Evolutionary conservation across 1,140 invertebrate species (phyloP), one percentile per base, ranked within the genome.

Genomic region (Neodiprion lecontei): DNA sequence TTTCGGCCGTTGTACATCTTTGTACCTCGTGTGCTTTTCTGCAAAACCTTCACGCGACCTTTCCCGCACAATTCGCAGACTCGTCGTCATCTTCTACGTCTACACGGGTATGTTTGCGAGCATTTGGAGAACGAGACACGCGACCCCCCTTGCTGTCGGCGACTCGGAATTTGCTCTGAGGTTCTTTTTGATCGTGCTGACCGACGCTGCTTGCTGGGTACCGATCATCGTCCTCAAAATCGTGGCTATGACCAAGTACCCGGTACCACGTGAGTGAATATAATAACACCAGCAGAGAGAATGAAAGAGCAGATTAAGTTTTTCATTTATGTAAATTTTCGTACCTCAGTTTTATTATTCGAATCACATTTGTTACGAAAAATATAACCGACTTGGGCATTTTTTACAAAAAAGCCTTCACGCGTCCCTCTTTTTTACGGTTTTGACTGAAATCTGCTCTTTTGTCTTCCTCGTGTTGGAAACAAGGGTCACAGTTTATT

Each of bases 131-230:
- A 92, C 92, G 17, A 86, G 92, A 74, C 85, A 90, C 78, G 89
- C 91, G 69, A 91, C 91, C 68, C 87, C 92, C 48, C 80, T 94
- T 61, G 90, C 89, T 40, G 87, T 90, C 48, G 87, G 89, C 53
- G 93, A 93, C 85, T 92, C 89, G 48, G 92, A 94, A 81, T 92
- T 95, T 79, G 93, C 92, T 1, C 84, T 92, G 11, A 88, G 94
- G 74, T 95, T 95, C 82, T 94, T 94, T 77, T 91, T 95, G 75
- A 95, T 96, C 72, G 93, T 95, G 1, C 83, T 94, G 17, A 94
- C 93, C 0, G 92, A 95, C 82, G 91, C 90, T n/a, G 81, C 91
- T 28, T 95, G 94, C 80, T 95, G 94, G 94, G 88, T 91, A 9
- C 94, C 94, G 5, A 93, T 95, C 40, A 93, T 94, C 48, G 79